Evolutionary conservation across 2,797 vertebrate species (phyloP), one percentile per base, ranked within the genome.

Genomic region (Dryobates pubescens): DNA sequence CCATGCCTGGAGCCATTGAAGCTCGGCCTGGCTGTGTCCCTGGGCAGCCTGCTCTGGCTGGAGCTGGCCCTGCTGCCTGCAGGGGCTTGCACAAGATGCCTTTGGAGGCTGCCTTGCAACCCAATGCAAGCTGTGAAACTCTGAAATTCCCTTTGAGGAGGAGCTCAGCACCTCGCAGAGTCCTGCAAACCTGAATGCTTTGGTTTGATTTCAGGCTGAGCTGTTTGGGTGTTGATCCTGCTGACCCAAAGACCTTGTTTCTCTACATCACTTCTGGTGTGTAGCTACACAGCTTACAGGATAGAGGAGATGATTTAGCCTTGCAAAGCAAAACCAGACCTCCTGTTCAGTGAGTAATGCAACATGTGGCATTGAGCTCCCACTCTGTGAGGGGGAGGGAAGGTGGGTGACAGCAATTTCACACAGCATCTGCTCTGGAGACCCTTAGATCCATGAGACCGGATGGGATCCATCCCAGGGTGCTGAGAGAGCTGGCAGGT

Each of bases 281-380:
- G 13, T 58, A 27, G 8, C 67, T 91, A 49, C 17, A 36, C 10
- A 38, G 26, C 36, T 15, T 41, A 34, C 38, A 20, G 34, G 70
- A 9, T 41, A 26, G 17, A 1, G 6, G 9, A 0, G 19, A 6
- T 65, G 8, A 19, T 74, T 95, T 82, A 85, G 13, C 71, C 27
- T 47, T 30, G 20, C 20, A 54, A 72, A 36, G 13, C 54, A 49
- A 76, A 78, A 6, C 0, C 7, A 30, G 38, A 24, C 43, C 86
- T 84, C 0, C 0, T n/a, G 3, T 61, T 72, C 24, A 11, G 0
- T 65, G 29, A 9, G 18, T 70, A 7, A 22, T 8, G 53, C 19
- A 6, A 14, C 6, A 4, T 4, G 0, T 17, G 43, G 9, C 5
- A 1, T 51, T 23, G 26, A 62, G 32, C 12, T 59, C 4, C 23